A percentile compares a stretch with the other conserved stretches of the same genome.
Evolutionary conservation across 2,888 invertebrate genomes (phyloP).

Genomic region (Tridacna gigas): DNA sequence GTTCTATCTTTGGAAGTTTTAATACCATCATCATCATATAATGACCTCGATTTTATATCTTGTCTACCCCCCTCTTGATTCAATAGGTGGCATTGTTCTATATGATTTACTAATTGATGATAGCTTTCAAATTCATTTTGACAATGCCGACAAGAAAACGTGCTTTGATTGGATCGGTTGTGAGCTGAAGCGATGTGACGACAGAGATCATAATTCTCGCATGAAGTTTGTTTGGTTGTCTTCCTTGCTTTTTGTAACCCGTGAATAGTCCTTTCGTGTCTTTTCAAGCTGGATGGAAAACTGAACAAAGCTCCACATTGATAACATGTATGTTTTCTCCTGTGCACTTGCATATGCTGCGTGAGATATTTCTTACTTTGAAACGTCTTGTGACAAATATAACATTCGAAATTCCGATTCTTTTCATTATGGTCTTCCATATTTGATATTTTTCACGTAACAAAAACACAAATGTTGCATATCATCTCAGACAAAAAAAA

Average conservation of each 20-base stretch:
- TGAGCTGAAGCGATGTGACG: constrained; percentile 25
- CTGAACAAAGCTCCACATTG: not conserved
- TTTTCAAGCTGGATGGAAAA: not conserved
- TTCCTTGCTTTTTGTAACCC: not conserved
- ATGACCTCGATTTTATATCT: not conserved
- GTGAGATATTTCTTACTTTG: not conserved
- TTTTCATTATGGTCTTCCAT: too few species aligned
- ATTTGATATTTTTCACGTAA: too few species aligned
- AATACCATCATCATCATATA: not conserved
- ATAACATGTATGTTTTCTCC: constrained; percentile 4
- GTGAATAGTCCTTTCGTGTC: not conserved
- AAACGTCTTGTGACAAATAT: not conserved
- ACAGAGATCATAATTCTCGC: constrained; percentile 29
- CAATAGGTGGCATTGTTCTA: constrained; percentile 1
- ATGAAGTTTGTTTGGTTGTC: constrained; percentile 21
- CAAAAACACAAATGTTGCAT: too few species aligned
- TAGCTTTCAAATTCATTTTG: constrained; percentile 12
- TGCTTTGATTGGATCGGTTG: not conserved
- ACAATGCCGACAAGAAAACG: constrained; percentile 23
- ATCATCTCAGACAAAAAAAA: too few species aligned
- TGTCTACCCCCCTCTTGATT: constrained; percentile 4
- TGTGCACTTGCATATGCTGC: constrained; percentile 25
- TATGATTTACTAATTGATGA: not conserved
- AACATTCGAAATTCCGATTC: not conserved
- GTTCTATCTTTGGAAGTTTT: not conserved